Percentiles rank a stretch among this genome's conserved stretches.
phyloP scores from a whole-genome alignment of 2,888 invertebrate species.

The Sturmia bella region DNA sequence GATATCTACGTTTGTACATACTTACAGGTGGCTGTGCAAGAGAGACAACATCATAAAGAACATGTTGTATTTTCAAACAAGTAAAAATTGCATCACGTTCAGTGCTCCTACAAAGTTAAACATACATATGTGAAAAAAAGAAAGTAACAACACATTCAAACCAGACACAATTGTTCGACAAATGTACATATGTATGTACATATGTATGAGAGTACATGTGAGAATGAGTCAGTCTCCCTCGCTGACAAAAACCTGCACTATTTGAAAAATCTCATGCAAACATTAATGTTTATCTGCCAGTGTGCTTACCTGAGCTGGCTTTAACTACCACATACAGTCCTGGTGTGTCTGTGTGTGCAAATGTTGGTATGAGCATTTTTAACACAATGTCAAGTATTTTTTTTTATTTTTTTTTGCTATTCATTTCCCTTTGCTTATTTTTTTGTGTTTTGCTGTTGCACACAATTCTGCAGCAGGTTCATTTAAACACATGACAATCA shows the following conservation, averaged over 20 bases:
- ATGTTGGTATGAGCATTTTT: conserved; percentile 1
- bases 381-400: conserved; percentile 45
- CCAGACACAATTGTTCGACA: conserved; percentile 35
- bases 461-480: conserved; percentile 24
- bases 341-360: no score
- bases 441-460: not conserved
- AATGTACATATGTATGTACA: not conserved
- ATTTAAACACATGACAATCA: conserved; percentile 51
- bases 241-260: not conserved
- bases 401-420: not conserved
- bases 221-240: no score
- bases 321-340: conserved; percentile 16
- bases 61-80: not conserved
- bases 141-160: conserved; percentile 9
- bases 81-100: no score
- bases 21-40: not conserved
- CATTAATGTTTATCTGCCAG: not conserved
- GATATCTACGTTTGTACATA: not conserved
- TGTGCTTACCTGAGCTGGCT: not conserved
- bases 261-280: not conserved
- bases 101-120: not conserved
- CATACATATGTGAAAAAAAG: not conserved
- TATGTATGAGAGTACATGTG: no score
- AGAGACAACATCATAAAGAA: conserved; percentile 28
- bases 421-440: not conserved